A percentile compares a stretch with the other conserved stretches of the same genome.
phyloP scores from a whole-genome alignment of 2,797 vertebrate species.

The Capromys pilorides region DNA sequence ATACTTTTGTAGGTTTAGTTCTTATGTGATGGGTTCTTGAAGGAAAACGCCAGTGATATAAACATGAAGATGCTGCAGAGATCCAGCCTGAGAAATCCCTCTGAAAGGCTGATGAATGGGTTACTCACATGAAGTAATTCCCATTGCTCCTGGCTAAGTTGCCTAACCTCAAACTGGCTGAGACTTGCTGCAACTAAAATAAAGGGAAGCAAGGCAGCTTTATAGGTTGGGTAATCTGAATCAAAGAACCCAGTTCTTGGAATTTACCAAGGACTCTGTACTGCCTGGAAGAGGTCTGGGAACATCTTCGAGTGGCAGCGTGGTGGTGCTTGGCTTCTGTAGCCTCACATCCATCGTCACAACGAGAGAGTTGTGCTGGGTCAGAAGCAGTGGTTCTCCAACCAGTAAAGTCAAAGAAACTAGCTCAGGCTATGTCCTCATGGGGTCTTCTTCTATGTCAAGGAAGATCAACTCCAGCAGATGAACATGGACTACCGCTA shows the following conservation, averaged over 20 bases:
- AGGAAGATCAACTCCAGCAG: background rate
- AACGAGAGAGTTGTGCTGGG: background rate
- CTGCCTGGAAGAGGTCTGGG: background rate
- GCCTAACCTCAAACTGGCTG: background rate
- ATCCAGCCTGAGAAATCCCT: conserved; percentile 42
- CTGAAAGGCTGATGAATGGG: background rate
- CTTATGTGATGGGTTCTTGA: background rate
- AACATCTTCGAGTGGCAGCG: background rate
- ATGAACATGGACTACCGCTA: background rate
- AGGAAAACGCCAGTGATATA: background rate
- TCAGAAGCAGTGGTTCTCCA: background rate
- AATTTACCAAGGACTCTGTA: conserved; percentile 5
- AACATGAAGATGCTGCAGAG: background rate
- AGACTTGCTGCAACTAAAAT: conserved; percentile 8
- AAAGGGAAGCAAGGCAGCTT: background rate
- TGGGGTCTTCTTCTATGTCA: background rate
- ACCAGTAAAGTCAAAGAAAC: background rate
- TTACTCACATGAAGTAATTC: background rate
- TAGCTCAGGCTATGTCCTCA: background rate
- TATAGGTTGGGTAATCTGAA: background rate
- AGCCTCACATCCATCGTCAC: background rate
- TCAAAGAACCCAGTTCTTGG: background rate
- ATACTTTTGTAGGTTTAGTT: background rate
- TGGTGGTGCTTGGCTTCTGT: background rate
- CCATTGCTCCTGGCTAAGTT: conserved; percentile 32